Conservation (phyloP, 2,888 invertebrate species). For the Drosophila macrospina region DNA sequence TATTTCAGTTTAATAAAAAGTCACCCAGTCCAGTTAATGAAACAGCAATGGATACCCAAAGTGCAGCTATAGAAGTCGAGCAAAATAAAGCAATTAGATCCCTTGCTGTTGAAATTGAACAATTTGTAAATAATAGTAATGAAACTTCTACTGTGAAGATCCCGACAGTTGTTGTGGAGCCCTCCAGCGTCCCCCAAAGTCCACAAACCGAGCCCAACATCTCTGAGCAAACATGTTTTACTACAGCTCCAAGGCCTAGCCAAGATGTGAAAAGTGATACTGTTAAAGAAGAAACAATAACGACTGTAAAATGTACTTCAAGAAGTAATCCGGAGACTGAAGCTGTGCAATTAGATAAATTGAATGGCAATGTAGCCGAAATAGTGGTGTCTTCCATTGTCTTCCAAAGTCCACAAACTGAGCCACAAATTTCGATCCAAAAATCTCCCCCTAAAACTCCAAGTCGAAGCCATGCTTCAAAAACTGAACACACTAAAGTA, state of each 20-base stretch:
- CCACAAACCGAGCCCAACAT: background rate
- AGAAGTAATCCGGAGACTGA: conserved; percentile 9
- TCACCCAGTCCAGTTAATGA: background rate
- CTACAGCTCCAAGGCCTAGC: conserved; percentile 1
- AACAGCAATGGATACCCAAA: conserved; percentile 7
- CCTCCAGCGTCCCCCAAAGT: conserved; percentile 16
- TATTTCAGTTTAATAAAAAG: conserved; percentile 20
- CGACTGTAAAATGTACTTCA: conserved; percentile 14
- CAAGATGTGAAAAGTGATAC: background rate
- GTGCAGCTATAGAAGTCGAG: conserved; percentile 9
- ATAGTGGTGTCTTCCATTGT: conserved; percentile 1
- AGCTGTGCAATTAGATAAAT: conserved; percentile 12
- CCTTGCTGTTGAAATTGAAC: conserved; percentile 67
- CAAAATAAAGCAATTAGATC: conserved; percentile 54
- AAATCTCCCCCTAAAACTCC: conserved; percentile 5
- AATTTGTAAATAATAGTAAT: conserved; percentile 59
- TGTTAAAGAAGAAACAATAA: background rate
- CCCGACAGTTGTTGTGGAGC: conserved; percentile 10
- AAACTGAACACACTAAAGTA: background rate
- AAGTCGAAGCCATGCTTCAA: background rate
- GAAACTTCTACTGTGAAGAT: conserved; percentile 5
- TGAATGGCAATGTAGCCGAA: conserved; percentile 2
- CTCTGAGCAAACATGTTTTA: background rate
- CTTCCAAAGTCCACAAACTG: background rate
- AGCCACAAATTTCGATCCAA: background rate